These are phyloP conservation scores for Sigmodon hispidus DNA, from an alignment of 2,113 vertebrate genomes.

Conservation along the genomic window DNA sequence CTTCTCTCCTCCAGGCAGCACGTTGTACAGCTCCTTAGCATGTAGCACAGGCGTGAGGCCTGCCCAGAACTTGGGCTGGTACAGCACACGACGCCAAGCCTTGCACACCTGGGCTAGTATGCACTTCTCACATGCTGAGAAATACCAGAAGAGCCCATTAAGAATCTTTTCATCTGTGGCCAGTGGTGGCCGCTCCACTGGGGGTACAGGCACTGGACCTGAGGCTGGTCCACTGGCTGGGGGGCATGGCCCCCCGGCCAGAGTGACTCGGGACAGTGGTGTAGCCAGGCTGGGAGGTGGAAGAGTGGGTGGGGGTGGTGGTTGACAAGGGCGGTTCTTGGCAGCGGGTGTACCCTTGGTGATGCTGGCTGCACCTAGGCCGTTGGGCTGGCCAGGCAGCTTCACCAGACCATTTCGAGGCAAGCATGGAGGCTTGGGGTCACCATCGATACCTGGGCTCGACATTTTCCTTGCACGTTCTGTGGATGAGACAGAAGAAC, in stretches of 20 bases:
- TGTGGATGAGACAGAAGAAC: conserved; percentile 60
- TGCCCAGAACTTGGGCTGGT: conserved; percentile 99
- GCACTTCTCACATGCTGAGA: conserved; percentile 96
- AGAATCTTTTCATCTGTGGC: conserved; percentile 97
- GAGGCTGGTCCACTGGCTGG: conserved; percentile 85
- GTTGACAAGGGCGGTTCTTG: conserved; percentile 98
- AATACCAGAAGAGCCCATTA: conserved; percentile 97
- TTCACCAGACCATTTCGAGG: conserved; percentile 98
- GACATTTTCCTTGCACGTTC: conserved; percentile 88
- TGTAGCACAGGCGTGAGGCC: conserved; percentile 96
- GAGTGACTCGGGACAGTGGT: conserved; percentile 85
- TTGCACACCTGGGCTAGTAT: conserved; percentile 98
- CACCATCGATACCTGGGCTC: conserved; percentile 85
- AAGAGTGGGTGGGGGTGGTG: conserved; percentile 94
- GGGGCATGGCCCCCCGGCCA: conserved; percentile 85
- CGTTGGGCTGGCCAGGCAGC: conserved; percentile 95
- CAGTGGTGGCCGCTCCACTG: conserved; percentile 90
- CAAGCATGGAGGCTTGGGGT: conserved; percentile 97
- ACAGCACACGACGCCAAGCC: conserved; percentile 97
- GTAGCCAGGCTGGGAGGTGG: conserved; percentile 89
- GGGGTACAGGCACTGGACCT: conserved; percentile 87
- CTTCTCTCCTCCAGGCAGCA: conserved; percentile 94
- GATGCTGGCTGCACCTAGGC: conserved; percentile 97
- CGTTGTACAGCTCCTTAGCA: conserved; percentile 97
- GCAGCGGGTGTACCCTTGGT: conserved; percentile 98